A percentile compares a stretch with the other conserved stretches of the same genome.
phyloP scores from a whole-genome alignment of 1,140 invertebrate genomes.

The Oryzaephilus surinamensis region DNA sequence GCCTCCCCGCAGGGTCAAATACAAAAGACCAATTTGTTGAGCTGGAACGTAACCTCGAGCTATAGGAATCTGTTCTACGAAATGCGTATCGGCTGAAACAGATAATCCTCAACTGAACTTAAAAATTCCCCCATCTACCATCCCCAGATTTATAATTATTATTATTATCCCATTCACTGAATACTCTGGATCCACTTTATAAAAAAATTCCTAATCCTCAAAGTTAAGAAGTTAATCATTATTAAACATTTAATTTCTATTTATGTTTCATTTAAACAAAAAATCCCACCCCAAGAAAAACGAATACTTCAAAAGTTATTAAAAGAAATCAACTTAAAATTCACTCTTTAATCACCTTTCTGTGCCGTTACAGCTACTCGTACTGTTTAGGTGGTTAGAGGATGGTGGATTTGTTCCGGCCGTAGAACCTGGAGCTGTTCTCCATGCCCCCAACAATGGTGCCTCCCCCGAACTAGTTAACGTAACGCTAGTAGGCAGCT shows the following conservation, averaged over 20 bases:
- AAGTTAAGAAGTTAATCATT: no score
- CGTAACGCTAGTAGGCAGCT: conserved; percentile 44
- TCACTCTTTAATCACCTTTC: conserved; percentile 42
- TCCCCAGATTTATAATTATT: no score
- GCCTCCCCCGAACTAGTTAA: conserved; percentile 47
- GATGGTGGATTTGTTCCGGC: conserved; percentile 46
- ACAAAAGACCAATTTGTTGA: conserved; percentile 81
- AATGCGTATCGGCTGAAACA: conserved; percentile 38
- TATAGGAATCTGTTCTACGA: conserved; percentile 33
- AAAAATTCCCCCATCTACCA: no score
- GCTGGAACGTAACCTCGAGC: conserved; percentile 39
- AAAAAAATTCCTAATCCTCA: no score
- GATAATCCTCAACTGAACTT: conserved; percentile 4
- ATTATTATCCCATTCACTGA: no score
- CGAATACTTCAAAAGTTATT: no score
- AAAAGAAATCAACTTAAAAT: conserved; percentile 22
- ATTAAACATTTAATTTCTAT: no score
- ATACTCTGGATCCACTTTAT: no score
- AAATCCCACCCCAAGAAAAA: no score
- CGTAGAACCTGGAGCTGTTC: conserved; percentile 48
- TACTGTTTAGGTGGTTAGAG: conserved; percentile 52
- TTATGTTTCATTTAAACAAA: no score
- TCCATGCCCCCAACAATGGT: conserved; percentile 43
- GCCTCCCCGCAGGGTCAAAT: conserved; percentile 80
- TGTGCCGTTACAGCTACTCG: conserved; percentile 52